Base-by-base conservation (phyloP, 2,888 invertebrate genomes). In the Strigamia maritima region DNA sequence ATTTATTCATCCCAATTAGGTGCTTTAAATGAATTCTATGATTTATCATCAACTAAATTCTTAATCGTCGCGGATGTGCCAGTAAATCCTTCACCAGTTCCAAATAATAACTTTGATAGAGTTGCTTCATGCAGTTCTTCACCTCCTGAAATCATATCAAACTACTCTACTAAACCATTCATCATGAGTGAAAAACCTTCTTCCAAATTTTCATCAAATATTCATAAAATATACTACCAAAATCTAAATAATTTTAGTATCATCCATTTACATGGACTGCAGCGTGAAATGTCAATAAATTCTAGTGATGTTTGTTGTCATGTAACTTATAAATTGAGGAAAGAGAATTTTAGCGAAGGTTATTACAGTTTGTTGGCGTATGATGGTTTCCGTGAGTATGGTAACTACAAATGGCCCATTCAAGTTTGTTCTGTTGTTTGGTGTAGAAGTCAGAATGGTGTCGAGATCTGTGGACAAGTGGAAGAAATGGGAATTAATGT, bases 1-100 rank as follows among this genome's bases (percentile, higher is more conserved):
- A 91, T 94, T 79, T 94, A 89, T 84, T 88, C 89, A 0, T 91
- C 91, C 0, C 85, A 84, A 81, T 86, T 87, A 0, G 90, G 90
- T 0, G 86, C 83, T 2, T 75, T 83, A 10, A 82, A 81, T 19
- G 84, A 84, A 79, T 81, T 82, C 2, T 83, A 82, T 79, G 81
- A 84, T 78, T 82, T 83, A 0, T 81, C 82, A 70, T 83, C 83
- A 0, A 83, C 83, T 12, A 82, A 82, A n/a, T 80, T 81, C 65
- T n/a, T 84, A 12, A 40, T 84, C n/a, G 78, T 84, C 26, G 82
- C 83, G 6, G 80, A 82, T 76, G 80, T 82, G 44, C 82, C 82
- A 0, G 81, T 79, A 8, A 75, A 49, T 14, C 75, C 74, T n/a
- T 16, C 16, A 16, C 31, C 22, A 19, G 40, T n/a, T 22, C 54